phyloP scores from a whole-genome alignment of 35 echinoderm and acorn worm species.

The Strongylocentrotus purpuratus region DNA sequence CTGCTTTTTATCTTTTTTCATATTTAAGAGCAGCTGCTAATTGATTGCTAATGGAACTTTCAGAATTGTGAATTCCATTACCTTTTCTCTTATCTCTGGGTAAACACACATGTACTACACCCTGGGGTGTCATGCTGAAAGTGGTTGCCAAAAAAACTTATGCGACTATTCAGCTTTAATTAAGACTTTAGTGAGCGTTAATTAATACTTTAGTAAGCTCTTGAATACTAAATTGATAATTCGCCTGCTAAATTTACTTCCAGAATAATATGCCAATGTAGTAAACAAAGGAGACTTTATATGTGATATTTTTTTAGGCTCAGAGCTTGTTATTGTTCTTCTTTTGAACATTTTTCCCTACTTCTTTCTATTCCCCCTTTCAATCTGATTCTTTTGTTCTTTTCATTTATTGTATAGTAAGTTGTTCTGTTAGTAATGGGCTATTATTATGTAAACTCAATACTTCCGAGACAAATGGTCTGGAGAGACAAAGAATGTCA shows the following conservation, averaged over 20 bases:
- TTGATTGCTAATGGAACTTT: neutral
- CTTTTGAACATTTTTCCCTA: too few relatives aligned
- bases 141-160: neutral
- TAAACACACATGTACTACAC: neutral
- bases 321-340: too few relatives aligned
- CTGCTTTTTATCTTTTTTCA: neutral
- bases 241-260: neutral
- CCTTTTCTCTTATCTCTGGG: neutral
- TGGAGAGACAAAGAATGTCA: too few relatives aligned
- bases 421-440: too few relatives aligned
- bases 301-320: too few relatives aligned
- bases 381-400: too few relatives aligned
- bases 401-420: too few relatives aligned
- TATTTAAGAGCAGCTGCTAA: neutral
- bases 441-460: too few relatives aligned
- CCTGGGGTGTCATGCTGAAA: neutral
- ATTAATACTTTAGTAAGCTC: neutral
- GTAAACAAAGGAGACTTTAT: too few relatives aligned
- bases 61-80: neutral
- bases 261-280: neutral
- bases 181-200: neutral
- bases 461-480: too few relatives aligned
- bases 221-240: neutral
- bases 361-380: too few relatives aligned
- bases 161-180: neutral